Percentiles rank a stretch among this genome's conserved stretches.
phyloP scores from a whole-genome alignment of 2,888 invertebrate genomes.

The Scaptomyza caliginosa region DNA sequence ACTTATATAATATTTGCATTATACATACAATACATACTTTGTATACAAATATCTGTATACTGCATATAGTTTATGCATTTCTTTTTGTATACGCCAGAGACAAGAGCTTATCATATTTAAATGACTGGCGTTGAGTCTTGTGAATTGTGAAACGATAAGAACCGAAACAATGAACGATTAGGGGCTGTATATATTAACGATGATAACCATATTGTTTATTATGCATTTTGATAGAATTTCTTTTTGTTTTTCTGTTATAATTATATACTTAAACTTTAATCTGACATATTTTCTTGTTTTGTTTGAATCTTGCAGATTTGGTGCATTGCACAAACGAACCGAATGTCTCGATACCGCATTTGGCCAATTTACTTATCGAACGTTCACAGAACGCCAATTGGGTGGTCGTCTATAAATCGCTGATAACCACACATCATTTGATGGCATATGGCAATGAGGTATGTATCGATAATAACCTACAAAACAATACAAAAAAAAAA shows the following conservation, averaged over 20 bases:
- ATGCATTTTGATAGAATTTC: background rate
- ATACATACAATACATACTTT: background rate
- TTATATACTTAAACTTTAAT: constrained; percentile 2
- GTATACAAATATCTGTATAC: background rate
- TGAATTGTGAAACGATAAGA: constrained; percentile 24
- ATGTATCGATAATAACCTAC: constrained; percentile 73
- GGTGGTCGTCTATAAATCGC: constrained; percentile 99
- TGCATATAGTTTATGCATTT: background rate
- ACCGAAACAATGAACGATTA: constrained; percentile 20
- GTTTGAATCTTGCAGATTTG: constrained; percentile 91
- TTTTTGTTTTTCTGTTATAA: background rate
- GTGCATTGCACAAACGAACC: constrained; percentile 99
- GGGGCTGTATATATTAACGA: constrained; percentile 12
- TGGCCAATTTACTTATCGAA: constrained; percentile 99
- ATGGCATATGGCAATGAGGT: constrained; percentile 99
- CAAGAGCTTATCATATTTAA: constrained; percentile 26
- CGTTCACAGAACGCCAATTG: constrained; percentile 98
- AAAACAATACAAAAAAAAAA: no score
- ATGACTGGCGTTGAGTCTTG: constrained; percentile 10
- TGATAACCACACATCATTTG: constrained; percentile 99
- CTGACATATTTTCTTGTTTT: constrained; percentile 1
- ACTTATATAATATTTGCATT: constrained; percentile 16
- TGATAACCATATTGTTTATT: constrained; percentile 18
- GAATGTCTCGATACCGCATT: constrained; percentile 99
- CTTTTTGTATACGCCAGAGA: constrained; percentile 2